Base-by-base conservation (phyloP, 1,140 invertebrate species). In the Notospermus geniculatus region DNA sequence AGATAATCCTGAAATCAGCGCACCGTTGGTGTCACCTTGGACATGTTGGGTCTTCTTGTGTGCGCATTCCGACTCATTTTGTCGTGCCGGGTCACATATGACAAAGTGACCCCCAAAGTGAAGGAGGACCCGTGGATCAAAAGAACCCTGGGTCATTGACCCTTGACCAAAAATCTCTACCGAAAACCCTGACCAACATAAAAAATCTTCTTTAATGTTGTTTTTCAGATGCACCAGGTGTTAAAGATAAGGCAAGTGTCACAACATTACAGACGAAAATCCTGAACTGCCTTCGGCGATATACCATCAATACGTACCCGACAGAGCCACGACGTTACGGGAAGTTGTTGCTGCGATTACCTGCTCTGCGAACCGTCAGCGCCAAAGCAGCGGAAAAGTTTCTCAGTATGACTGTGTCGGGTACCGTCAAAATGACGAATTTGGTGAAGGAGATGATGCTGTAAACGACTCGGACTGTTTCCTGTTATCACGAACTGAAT, bases 331-430 rank as follows among this genome's bases (percentile, higher is more conserved):
- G 70, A 4, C 69, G 77, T 36, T 77, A 77, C 60, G 72, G 76
- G n/a, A 76, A 75, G 62, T 71, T 79, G 30, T 63, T 81, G n/a
- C 68, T 81, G 36, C 71, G 79, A 1, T 65, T 81, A 50, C 79
- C 79, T 9, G 68, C 78, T 9, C 64, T 81, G 39, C 68, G 79
- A 15, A 77, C 72, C 17, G 67, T 80, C 50, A 79, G 77, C 59
- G 77, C 77, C 17, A 78, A 77, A 59, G 79, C 79, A 19, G 77
- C 77, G 11, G 79, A 80, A 46, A 66, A 74, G n/a, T 80, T 80
- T 52, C 64, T 80, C n/a, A 77, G 73, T 1, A 57, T 80, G 54
- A 78, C 77, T 11, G 60, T 80, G 32, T 76, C 78, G 36, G 77
- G 79, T 4, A 71, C 70, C 1, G 64, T 79, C 17, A 75, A 78